Conservation (phyloP, 2,888 invertebrate genomes). For the Synergus japonicus region DNA sequence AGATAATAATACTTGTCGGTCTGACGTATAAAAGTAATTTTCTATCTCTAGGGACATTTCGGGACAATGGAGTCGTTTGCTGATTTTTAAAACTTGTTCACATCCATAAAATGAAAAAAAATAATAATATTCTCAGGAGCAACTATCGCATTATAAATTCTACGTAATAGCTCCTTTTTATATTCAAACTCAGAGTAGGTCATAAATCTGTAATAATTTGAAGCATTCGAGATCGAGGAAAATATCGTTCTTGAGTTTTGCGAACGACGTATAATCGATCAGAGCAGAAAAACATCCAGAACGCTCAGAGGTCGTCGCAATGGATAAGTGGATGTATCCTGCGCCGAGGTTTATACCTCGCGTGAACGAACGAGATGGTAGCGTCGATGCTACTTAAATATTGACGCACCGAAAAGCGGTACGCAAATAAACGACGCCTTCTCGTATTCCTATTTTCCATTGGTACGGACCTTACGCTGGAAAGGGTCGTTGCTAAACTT, state of each 20-base stretch:
- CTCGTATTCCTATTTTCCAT: constrained; percentile 13
- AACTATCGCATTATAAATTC: background rate
- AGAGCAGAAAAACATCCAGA: constrained; percentile 9
- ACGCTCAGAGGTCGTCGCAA: constrained; percentile 24
- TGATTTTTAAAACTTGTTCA: too few species aligned
- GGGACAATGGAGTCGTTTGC: too few species aligned
- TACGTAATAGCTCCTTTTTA: background rate
- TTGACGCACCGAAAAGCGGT: constrained; percentile 35
- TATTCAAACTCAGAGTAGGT: background rate
- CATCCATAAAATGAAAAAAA: too few species aligned
- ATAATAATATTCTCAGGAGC: too few species aligned
- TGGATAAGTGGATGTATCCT: constrained; percentile 26
- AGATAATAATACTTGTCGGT: too few species aligned
- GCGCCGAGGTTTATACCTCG: constrained; percentile 5
- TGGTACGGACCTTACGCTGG: constrained; percentile 3
- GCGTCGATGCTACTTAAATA: constrained; percentile 37
- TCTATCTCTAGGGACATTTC: too few species aligned
- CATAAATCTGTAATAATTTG: constrained; percentile 11
- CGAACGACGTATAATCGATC: constrained; percentile 29
- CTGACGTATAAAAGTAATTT: too few species aligned
- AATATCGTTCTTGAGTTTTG: constrained; percentile 25
- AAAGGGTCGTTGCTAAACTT: constrained; percentile 27
- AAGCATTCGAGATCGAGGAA: background rate
- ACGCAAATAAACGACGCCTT: constrained; percentile 31
- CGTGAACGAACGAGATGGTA: constrained; percentile 21